Conservation (phyloP, 2,888 invertebrate genomes). For the Drosophila lacicola region DNA sequence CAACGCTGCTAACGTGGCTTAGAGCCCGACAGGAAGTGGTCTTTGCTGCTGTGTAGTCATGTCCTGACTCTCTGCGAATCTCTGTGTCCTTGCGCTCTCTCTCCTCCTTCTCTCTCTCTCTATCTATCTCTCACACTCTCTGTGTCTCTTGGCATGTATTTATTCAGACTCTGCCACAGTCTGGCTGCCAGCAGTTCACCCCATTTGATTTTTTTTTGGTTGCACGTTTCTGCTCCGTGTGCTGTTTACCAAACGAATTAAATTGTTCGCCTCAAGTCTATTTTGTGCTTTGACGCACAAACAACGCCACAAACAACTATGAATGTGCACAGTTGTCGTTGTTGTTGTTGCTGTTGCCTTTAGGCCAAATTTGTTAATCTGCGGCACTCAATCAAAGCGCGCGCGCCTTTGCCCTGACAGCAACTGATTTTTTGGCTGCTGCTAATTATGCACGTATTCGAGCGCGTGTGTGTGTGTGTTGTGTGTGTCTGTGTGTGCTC, state of each 20-base stretch:
- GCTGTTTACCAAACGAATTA: slow-evolving; percentile 79
- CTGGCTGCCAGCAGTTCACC: slow-evolving; percentile 27
- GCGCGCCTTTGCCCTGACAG: slow-evolving; percentile 44
- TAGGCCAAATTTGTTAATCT: slow-evolving; percentile 73
- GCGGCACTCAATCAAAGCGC: slow-evolving; percentile 71
- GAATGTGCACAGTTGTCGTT: slow-evolving; percentile 27
- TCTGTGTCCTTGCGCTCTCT: neutral
- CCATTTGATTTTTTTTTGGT: slow-evolving; percentile 27
- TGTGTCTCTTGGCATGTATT: slow-evolving; percentile 34
- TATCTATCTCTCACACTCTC: neutral
- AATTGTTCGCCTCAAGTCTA: slow-evolving; percentile 80
- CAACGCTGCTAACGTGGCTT: slow-evolving; percentile 60
- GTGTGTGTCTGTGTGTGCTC: slow-evolving; percentile 24
- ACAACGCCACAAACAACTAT: slow-evolving; percentile 45
- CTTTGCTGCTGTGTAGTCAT: slow-evolving; percentile 69
- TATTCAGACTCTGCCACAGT: slow-evolving; percentile 44
- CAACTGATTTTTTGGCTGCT: slow-evolving; percentile 30
- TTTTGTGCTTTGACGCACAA: slow-evolving; percentile 76
- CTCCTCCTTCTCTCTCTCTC: neutral
- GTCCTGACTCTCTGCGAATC: slow-evolving; percentile 44
- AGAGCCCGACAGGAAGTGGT: slow-evolving; percentile 74
- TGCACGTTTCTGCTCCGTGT: slow-evolving; percentile 64
- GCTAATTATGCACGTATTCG: slow-evolving; percentile 72
- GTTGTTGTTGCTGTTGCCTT: slow-evolving; percentile 48
- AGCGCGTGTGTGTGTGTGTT: slow-evolving; percentile 10